phyloP scores from a whole-genome alignment of 2,888 invertebrate genomes.

The Ariolimax columbianus region DNA sequence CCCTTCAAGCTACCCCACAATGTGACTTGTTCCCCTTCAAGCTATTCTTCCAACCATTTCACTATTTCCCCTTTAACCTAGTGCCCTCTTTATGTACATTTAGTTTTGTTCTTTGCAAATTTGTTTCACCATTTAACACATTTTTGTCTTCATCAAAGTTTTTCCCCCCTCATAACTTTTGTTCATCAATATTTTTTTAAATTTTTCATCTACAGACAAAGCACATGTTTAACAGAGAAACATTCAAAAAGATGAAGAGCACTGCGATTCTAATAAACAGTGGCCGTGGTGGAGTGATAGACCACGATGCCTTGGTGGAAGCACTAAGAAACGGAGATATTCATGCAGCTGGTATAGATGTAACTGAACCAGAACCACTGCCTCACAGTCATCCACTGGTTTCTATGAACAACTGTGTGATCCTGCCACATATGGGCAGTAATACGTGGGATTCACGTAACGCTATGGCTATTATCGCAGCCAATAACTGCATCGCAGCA shows the following conservation, averaged over 20 bases:
- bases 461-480: constrained; percentile 88
- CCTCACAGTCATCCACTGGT: constrained; percentile 88
- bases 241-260: constrained; percentile 91
- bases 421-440: constrained; percentile 92
- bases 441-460: constrained; percentile 88
- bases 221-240: constrained; percentile 84
- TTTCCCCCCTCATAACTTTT: not conserved
- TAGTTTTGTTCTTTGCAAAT: not conserved
- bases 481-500: constrained; percentile 88
- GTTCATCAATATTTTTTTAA: too few species aligned
- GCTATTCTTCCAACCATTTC: too few species aligned
- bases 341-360: constrained; percentile 91
- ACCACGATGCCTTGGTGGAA: constrained; percentile 88
- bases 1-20: too few species aligned
- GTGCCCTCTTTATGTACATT: not conserved
- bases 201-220: constrained; percentile 30
- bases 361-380: constrained; percentile 93
- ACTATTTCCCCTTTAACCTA: too few species aligned
- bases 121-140: too few species aligned
- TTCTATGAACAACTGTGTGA: constrained; percentile 87
- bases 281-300: constrained; percentile 83
- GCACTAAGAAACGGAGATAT: constrained; percentile 87
- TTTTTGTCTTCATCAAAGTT: too few species aligned
- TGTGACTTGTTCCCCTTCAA: too few species aligned
- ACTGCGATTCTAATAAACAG: constrained; percentile 92